phyloP scores from a whole-genome alignment of 2,888 invertebrate species.

The Eugnorisma glareosa region DNA sequence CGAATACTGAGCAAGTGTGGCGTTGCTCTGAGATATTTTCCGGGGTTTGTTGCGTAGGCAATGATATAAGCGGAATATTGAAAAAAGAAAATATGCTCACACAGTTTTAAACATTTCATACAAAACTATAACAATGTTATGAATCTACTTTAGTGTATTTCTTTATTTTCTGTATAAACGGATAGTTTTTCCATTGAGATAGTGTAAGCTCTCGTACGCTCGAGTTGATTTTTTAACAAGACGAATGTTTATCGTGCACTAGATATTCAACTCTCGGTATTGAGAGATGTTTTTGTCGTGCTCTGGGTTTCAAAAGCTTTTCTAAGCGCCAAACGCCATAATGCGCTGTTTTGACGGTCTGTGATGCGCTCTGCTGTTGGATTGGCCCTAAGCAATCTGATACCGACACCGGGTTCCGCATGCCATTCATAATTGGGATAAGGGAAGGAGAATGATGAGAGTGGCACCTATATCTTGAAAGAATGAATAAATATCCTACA shows the following conservation, averaged over 20 bases:
- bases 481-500: background rate
- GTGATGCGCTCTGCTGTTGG: too few species aligned
- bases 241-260: background rate
- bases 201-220: background rate
- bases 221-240: background rate
- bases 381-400: background rate
- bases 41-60: background rate
- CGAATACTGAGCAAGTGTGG: background rate
- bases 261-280: background rate
- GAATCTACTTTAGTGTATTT: background rate
- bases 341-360: too few species aligned
- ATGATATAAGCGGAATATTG: background rate
- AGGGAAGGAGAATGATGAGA: background rate
- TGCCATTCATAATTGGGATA: too few species aligned
- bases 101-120: background rate
- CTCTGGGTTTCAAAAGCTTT: too few species aligned
- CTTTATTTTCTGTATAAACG: background rate
- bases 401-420: too few species aligned
- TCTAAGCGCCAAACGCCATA: background rate
- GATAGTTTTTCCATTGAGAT: background rate
- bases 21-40: background rate
- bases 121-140: background rate
- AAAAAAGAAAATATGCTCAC: background rate
- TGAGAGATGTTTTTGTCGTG: too few species aligned
- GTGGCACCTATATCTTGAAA: background rate